phyloP scores from a whole-genome alignment of 2,797 vertebrate species.

The Emys orbicularis region DNA sequence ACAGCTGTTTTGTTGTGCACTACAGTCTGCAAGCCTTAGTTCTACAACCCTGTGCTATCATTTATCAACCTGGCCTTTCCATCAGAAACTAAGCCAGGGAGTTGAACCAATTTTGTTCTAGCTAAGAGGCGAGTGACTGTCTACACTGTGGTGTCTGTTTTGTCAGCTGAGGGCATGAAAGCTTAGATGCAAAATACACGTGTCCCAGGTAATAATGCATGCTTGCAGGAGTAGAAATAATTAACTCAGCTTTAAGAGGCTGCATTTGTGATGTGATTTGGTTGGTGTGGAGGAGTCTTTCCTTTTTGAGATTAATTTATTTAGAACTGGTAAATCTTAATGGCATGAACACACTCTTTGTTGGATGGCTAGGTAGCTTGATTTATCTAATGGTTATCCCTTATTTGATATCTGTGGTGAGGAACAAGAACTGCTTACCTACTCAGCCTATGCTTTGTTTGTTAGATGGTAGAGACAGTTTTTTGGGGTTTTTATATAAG shows the following conservation, averaged over 20 bases:
- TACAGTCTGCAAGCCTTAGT: background rate
- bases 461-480: too few relatives aligned
- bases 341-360: background rate
- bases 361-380: background rate
- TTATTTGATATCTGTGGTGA: background rate
- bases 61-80: background rate
- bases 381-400: background rate
- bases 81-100: background rate
- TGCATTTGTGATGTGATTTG: background rate
- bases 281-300: background rate
- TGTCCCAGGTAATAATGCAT: background rate
- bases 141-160: background rate
- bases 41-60: background rate
- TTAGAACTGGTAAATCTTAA: too few relatives aligned
- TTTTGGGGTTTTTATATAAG: too few relatives aligned
- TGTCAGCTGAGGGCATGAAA: background rate
- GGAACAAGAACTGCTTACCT: background rate
- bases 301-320: background rate
- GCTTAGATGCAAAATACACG: background rate
- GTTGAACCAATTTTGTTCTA: background rate
- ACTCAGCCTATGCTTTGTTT: background rate
- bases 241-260: background rate
- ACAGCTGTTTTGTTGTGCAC: slow-evolving; percentile 67
- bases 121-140: background rate
- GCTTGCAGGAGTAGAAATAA: background rate